Evolutionary conservation across 2,797 vertebrate species (phyloP).

Genomic region (Zenarchopterus dispar): DNA sequence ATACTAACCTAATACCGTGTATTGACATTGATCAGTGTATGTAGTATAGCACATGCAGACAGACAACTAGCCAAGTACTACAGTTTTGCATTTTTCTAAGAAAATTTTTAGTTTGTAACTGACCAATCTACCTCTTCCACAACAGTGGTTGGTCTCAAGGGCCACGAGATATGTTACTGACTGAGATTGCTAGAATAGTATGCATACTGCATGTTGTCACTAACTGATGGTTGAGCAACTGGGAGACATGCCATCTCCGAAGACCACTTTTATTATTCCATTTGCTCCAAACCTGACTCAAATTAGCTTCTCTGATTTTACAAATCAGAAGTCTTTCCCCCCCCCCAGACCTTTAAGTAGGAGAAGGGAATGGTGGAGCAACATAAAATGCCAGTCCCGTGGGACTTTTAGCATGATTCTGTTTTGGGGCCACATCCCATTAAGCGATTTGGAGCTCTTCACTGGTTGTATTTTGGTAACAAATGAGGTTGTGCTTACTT

Average conservation of each 20-base stretch:
- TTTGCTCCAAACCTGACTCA: not conserved
- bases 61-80: too few species aligned
- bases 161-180: too few species aligned
- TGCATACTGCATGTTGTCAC: not conserved
- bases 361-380: not conserved
- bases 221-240: not conserved
- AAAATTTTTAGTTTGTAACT: too few species aligned
- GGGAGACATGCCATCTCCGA: not conserved
- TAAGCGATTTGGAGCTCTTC: not conserved
- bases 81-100: too few species aligned
- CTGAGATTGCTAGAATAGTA: too few species aligned
- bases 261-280: not conserved
- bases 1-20: too few species aligned
- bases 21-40: too few species aligned
- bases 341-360: too few species aligned
- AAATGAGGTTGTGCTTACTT: slow-evolving; percentile 6
- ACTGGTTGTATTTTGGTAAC: not conserved
- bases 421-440: not conserved
- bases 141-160: too few species aligned
- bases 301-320: not conserved
- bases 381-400: not conserved
- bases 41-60: too few species aligned
- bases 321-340: not conserved
- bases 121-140: too few species aligned
- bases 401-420: not conserved